Conservation (phyloP, 2,797 vertebrate genomes). For the Synanceia verrucosa region DNA sequence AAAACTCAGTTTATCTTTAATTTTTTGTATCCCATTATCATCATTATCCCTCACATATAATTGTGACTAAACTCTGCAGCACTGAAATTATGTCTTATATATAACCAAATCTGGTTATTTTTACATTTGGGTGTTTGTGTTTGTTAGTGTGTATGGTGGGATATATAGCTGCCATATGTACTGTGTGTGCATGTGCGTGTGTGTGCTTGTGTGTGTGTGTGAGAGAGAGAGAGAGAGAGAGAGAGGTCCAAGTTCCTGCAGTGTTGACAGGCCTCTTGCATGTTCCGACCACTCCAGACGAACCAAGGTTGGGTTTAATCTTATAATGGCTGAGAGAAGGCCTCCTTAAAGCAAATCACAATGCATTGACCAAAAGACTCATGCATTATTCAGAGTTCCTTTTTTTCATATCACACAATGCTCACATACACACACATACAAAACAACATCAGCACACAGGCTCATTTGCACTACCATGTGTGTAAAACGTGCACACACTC, state of each 20-base stretch:
- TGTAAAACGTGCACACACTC: slow-evolving; percentile 41
- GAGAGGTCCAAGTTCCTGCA: slow-evolving; percentile 56
- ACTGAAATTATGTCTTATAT: background rate
- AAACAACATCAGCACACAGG: slow-evolving; percentile 34
- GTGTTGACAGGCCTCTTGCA: slow-evolving; percentile 81
- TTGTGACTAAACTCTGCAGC: background rate
- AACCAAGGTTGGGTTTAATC: slow-evolving; percentile 84
- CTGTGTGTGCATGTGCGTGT: background rate
- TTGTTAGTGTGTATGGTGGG: background rate
- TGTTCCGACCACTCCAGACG: slow-evolving; percentile 74
- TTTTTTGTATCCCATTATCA: background rate
- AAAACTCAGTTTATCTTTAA: background rate
- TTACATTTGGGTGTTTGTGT: background rate
- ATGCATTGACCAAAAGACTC: slow-evolving; percentile 83
- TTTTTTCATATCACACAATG: slow-evolving; percentile 77
- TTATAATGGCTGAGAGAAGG: slow-evolving; percentile 82
- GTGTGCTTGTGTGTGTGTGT: slow-evolving; percentile 26
- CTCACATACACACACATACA: slow-evolving; percentile 20
- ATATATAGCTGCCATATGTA: slow-evolving; percentile 23
- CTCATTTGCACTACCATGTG: slow-evolving; percentile 55
- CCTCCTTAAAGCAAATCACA: slow-evolving; percentile 83
- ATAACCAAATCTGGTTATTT: background rate
- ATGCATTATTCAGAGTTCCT: slow-evolving; percentile 84
- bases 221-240: slow-evolving; percentile 12
- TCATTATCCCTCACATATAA: background rate